Percentiles rank a stretch among this genome's conserved stretches.
phyloP scores from a whole-genome alignment of 2,113 vertebrate species.

The Eleginops maclovinus region DNA sequence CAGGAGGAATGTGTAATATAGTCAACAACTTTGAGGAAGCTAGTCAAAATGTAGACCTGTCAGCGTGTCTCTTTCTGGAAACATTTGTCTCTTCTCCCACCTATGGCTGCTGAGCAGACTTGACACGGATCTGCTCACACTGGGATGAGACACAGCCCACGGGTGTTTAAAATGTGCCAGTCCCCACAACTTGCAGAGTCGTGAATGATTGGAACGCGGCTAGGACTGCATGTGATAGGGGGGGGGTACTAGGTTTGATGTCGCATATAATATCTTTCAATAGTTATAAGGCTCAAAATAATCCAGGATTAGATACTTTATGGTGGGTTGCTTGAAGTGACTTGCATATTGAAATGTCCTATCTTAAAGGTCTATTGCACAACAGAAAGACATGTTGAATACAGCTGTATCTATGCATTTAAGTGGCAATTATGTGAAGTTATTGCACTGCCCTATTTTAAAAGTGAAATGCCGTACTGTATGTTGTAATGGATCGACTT shows the following conservation, averaged over 20 bases:
- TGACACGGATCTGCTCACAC: conserved; percentile 32
- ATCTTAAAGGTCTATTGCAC: neutral
- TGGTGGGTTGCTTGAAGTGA: neutral
- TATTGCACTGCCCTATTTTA: neutral
- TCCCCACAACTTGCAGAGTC: conserved; percentile 20
- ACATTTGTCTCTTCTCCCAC: conserved; percentile 44
- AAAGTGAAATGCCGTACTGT: neutral
- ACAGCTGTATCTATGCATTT: neutral
- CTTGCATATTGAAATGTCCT: neutral
- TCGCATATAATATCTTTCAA: conserved; percentile 27
- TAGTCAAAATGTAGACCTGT: neutral
- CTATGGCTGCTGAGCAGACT: conserved; percentile 48
- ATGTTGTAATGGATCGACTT: conserved; percentile 24
- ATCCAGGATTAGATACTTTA: neutral
- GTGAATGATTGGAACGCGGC: conserved; percentile 31
- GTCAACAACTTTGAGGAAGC: conserved; percentile 8
- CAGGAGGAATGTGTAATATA: neutral
- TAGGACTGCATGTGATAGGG: conserved; percentile 7
- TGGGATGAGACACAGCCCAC: conserved; percentile 42
- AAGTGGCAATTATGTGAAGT: neutral
- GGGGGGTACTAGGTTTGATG: conserved; percentile 19
- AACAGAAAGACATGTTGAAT: neutral
- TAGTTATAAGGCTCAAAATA: neutral
- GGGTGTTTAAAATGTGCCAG: conserved; percentile 41
- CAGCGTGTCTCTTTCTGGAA: conserved; percentile 17